These are phyloP conservation scores for Geotrypetes seraphini DNA, from an alignment of 2,797 vertebrate genomes.

Conservation along the genomic window DNA sequence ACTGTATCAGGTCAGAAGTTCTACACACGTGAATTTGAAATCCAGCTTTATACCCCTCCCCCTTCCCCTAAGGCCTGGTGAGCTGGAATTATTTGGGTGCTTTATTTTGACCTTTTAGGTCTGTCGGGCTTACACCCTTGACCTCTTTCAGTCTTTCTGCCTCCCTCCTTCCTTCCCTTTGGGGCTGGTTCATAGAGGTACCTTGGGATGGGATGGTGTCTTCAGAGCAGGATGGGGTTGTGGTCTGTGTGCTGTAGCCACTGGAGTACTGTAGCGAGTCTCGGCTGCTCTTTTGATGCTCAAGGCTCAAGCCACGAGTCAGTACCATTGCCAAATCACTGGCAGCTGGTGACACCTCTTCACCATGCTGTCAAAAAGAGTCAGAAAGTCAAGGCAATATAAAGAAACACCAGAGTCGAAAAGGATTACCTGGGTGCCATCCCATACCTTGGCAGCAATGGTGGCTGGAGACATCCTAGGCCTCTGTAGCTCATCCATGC, in stretches of 20 bases:
- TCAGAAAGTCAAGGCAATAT: not conserved
- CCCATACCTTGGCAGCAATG: slow-evolving; percentile 78
- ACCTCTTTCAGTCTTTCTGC: no score
- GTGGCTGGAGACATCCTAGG: slow-evolving; percentile 72
- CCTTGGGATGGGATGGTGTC: slow-evolving; percentile 96
- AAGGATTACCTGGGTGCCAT: not conserved
- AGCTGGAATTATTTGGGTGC: no score
- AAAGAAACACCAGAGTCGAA: not conserved
- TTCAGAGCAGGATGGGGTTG: slow-evolving; percentile 90
- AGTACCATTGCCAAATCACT: slow-evolving; percentile 92
- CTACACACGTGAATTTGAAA: no score
- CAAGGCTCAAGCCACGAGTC: slow-evolving; percentile 83
- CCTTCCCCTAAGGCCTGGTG: no score
- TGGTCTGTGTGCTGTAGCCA: slow-evolving; percentile 92
- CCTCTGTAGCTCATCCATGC: slow-evolving; percentile 62
- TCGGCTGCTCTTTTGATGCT: slow-evolving; percentile 91
- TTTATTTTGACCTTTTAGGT: no score
- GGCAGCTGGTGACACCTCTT: slow-evolving; percentile 83
- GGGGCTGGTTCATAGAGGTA: no score
- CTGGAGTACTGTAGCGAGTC: slow-evolving; percentile 93
- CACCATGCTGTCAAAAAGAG: slow-evolving; percentile 65
- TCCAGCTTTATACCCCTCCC: no score
- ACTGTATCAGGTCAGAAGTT: no score
- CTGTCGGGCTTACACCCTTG: no score
- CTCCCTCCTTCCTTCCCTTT: no score